Evolutionary conservation across 1,140 invertebrate genomes (phyloP), one percentile per base, ranked within the genome.

Genomic region (Aphelenchoides avenae): DNA sequence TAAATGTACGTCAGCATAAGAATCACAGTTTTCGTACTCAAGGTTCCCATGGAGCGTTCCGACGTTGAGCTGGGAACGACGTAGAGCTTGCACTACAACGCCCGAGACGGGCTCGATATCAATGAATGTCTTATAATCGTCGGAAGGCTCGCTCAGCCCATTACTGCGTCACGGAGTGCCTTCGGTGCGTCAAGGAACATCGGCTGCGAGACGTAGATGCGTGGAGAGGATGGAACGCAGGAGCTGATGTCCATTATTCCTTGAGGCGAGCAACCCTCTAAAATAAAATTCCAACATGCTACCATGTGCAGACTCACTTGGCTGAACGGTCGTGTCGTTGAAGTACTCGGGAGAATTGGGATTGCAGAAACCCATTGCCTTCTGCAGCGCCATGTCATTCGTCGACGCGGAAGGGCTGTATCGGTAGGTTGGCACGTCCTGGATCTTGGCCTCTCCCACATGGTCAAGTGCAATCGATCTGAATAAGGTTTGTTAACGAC

Each of bases 61-160:
- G n/a, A 75, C 42, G 44, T 75, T 75, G 7, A 75, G 39, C 48
- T 77, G 72, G 34, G 72, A 73, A 27, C 55, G 42, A 40, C 61
- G 40, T 26, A 58, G 33, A 18, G 70, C 72, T 11, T 48, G 48
- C 29, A 71, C 57, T 20, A 77, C 59, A 24, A 64, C 72, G 15
- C 70, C 75, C 15, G 59, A 49, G n/a, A 58, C 47, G 6, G 73
- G 73, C 41, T 75, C 71, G 40, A 75, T 57, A 40, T 68, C 69
- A 13, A 75, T 54, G 34, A 44, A 59, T n/a, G 66, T 75, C 41
- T 75, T 75, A 29, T 64, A 56, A n/a, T 59, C 34, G 11, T 40
- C 43, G 3, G 36, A 30, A 11, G 55, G 6, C 9, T 52, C 42
- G 30, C 37, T 29, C 72, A 29, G 52, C 71, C 71, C 15, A 42